Evolutionary conservation across 2,113 vertebrate species (phyloP), one percentile per base, ranked within the genome.

Genomic region (Piprites chloris): DNA sequence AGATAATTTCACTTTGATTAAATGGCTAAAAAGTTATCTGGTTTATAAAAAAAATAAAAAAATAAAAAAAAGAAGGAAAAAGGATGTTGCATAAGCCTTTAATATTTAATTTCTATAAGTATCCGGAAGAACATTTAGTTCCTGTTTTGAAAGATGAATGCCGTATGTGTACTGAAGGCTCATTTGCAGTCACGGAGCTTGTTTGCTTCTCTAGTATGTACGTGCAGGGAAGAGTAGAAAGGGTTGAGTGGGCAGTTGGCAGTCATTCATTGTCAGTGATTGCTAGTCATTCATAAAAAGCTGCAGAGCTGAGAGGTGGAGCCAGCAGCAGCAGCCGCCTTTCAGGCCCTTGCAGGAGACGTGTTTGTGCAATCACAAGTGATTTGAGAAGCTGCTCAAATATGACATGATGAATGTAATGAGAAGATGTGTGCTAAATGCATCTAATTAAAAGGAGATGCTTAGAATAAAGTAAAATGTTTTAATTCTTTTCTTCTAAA

Each of bases 211-310:
- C 85, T 94, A 75, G 68, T 95, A 94, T 91, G 95, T 97, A 89
- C 55, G 74, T 95, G 96, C 95, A 84, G 59, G 66, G 96, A 96
- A 89, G 95, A 96, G 95, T 85, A 95, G 96, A 97, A 97, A 95
- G 95, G 96, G 95, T 94, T 98, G 97, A 98, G 97, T 98, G 98
- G 98, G 98, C 97, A 98, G 97, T 98, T 98, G 98, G 97, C 98
- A 98, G 97, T 93, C 96, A 96, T 96, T 98, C 96, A 94, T 68
- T 35, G 94, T 89, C 96, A 97, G 96, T 98, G 98, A 98, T 98
- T 98, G 92, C 98, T 93, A 97, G 91, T 97, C 97, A 98, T 98
- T 98, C 98, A 98, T 98, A 98, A 98, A 98, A 88, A 98, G 47
- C 93, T 95, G 96, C 91, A 85, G 91, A 72, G 71, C 84, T 37